phyloP scores from a whole-genome alignment of 1,140 invertebrate species.

The Drosophila punjabiensis region DNA sequence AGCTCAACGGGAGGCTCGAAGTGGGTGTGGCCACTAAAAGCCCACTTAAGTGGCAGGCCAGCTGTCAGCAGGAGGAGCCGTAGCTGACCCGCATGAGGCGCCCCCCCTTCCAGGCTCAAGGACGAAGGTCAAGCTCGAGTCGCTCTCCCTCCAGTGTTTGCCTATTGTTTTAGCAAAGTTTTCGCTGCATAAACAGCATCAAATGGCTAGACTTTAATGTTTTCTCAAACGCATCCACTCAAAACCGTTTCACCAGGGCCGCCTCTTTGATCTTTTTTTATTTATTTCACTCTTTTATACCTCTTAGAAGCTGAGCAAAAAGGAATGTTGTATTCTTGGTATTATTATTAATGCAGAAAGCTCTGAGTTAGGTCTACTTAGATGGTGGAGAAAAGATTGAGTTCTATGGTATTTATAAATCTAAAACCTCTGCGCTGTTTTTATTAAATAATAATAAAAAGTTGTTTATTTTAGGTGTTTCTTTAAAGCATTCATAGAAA shows the following conservation, averaged over 20 bases:
- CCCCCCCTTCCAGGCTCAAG: neutral
- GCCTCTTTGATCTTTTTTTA: conserved; percentile 66
- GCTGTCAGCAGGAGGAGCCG: conserved; percentile 26
- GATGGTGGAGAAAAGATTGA: too few relatives aligned
- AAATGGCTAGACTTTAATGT: conserved; percentile 71
- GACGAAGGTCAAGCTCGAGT: conserved; percentile 53
- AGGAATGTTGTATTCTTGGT: neutral
- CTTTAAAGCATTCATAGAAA: too few relatives aligned
- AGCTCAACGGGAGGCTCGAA: conserved; percentile 19
- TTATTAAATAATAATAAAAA: neutral
- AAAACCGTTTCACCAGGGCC: conserved; percentile 47
- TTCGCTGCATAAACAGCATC: conserved; percentile 42
- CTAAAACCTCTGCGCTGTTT: neutral
- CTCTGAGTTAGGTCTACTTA: too few relatives aligned
- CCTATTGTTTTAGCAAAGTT: conserved; percentile 40
- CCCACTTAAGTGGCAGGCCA: conserved; percentile 61
- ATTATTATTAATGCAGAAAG: conserved; percentile 3
- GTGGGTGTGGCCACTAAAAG: conserved; percentile 55
- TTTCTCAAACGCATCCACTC: conserved; percentile 70
- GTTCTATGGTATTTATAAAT: neutral
- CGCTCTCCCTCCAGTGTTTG: conserved; percentile 18
- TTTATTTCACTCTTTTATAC: conserved; percentile 5
- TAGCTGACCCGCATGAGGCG: conserved; percentile 42
- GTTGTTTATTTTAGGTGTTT: neutral
- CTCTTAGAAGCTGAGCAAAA: neutral